phyloP scores from a whole-genome alignment of 2,113 vertebrate species.

The Nanorana parkeri region DNA sequence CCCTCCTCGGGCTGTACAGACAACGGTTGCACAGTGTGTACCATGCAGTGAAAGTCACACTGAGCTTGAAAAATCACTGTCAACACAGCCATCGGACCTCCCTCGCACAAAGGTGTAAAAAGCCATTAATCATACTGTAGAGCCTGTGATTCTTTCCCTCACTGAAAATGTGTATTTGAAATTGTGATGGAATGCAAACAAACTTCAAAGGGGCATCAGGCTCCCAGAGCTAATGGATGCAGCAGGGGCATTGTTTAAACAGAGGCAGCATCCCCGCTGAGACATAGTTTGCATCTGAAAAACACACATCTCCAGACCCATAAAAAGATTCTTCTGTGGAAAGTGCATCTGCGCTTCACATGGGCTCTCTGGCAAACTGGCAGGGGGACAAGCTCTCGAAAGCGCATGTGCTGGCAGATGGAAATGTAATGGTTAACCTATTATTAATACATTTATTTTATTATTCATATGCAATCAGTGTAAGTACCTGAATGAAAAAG shows the following conservation, averaged over 20 bases:
- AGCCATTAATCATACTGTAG: slow-evolving; percentile 67
- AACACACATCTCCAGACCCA: slow-evolving; percentile 7
- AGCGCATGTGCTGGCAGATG: too few species aligned
- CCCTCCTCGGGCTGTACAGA: neutral
- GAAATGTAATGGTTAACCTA: too few species aligned
- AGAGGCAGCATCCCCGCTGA: slow-evolving; percentile 53
- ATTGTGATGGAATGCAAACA: slow-evolving; percentile 57
- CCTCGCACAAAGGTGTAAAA: slow-evolving; percentile 45
- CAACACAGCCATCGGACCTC: slow-evolving; percentile 54
- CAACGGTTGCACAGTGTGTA: slow-evolving; percentile 1
- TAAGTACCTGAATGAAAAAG: too few species aligned
- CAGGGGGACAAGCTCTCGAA: neutral
- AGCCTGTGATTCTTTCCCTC: slow-evolving; percentile 60
- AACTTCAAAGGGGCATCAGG: slow-evolving; percentile 63
- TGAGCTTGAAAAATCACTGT: slow-evolving; percentile 67
- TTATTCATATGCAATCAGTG: too few species aligned
- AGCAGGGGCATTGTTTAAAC: slow-evolving; percentile 46
- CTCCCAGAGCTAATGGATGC: slow-evolving; percentile 53
- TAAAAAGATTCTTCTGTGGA: slow-evolving; percentile 26
- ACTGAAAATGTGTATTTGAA: slow-evolving; percentile 44
- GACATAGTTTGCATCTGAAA: slow-evolving; percentile 53
- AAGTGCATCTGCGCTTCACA: slow-evolving; percentile 20
- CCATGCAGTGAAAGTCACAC: slow-evolving; percentile 64
- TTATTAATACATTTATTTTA: too few species aligned
- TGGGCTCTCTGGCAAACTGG: slow-evolving; percentile 6